These are phyloP conservation scores for Sarcophaga carnaria DNA, from an alignment of 2,888 invertebrate genomes.

Conservation along the genomic window DNA sequence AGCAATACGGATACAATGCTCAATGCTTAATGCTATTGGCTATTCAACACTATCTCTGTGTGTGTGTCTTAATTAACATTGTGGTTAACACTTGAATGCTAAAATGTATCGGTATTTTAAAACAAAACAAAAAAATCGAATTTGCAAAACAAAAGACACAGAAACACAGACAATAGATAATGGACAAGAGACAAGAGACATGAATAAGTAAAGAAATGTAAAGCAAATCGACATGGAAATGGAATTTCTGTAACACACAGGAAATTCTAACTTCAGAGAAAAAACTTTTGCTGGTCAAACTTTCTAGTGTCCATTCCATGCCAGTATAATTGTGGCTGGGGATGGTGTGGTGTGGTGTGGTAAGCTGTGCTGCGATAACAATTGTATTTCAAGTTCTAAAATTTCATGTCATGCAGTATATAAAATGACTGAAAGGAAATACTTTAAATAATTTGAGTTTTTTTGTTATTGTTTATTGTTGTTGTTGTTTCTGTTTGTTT, in stretches of 20 bases:
- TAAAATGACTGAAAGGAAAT: conserved; percentile 69
- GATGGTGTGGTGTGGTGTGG: not conserved
- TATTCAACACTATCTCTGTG: conserved; percentile 11
- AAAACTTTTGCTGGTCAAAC: conserved; percentile 11
- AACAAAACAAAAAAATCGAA: not conserved
- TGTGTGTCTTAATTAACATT: conserved; percentile 50
- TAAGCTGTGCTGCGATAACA: not conserved
- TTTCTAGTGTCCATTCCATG: not conserved
- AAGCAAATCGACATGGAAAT: conserved; percentile 7
- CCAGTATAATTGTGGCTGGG: not conserved
- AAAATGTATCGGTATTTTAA: not conserved
- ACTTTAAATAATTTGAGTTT: conserved; percentile 72
- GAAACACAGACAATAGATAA: too few relatives aligned
- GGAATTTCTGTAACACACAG: conserved; percentile 54
- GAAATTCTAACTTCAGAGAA: conserved; percentile 52
- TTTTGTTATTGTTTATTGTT: conserved; percentile 59
- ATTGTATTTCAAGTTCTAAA: conserved; percentile 45
- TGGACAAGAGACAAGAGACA: too few relatives aligned
- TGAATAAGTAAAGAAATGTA: not conserved
- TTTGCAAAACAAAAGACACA: not conserved
- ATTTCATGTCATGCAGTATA: conserved; percentile 70
- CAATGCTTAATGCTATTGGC: not conserved
- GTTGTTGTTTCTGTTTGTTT: not conserved
- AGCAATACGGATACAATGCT: not conserved
- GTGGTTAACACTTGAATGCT: conserved; percentile 19